phyloP scores from a whole-genome alignment of 2,113 vertebrate genomes.

The Recurvirostra avosetta region DNA sequence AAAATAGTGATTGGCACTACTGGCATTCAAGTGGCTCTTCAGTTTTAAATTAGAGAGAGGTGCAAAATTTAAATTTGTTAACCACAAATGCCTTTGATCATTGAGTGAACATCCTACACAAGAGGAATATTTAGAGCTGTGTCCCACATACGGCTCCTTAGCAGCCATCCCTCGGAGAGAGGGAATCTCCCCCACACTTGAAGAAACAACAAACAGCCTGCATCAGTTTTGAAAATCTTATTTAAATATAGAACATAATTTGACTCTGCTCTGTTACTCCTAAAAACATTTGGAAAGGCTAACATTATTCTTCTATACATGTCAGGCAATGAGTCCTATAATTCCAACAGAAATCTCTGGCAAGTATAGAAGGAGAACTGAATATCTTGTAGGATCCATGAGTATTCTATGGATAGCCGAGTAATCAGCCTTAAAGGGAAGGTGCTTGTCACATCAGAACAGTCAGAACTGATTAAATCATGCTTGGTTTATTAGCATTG shows the following conservation, averaged over 20 bases:
- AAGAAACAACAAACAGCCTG: background rate
- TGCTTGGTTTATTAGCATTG: constrained; percentile 56
- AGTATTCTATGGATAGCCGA: constrained; percentile 59
- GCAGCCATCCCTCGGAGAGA: background rate
- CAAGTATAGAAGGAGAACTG: background rate
- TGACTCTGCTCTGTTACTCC: background rate
- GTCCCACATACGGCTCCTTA: background rate
- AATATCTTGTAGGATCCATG: background rate
- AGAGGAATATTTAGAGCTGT: background rate
- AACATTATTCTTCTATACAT: background rate
- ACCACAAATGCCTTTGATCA: background rate
- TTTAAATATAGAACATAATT: background rate
- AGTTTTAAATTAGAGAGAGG: background rate
- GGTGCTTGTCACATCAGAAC: constrained; percentile 48
- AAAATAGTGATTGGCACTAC: background rate
- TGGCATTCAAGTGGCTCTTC: background rate
- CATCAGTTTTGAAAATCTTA: background rate
- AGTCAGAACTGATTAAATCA: constrained; percentile 68
- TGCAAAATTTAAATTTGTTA: background rate
- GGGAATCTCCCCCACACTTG: background rate
- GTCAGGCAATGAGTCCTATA: background rate
- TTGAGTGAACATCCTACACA: background rate
- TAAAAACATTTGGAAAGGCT: background rate
- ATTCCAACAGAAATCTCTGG: background rate
- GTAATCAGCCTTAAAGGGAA: constrained; percentile 56